Evolutionary conservation across 2,888 invertebrate genomes (phyloP).

Genomic region (Bombylius discolor): DNA sequence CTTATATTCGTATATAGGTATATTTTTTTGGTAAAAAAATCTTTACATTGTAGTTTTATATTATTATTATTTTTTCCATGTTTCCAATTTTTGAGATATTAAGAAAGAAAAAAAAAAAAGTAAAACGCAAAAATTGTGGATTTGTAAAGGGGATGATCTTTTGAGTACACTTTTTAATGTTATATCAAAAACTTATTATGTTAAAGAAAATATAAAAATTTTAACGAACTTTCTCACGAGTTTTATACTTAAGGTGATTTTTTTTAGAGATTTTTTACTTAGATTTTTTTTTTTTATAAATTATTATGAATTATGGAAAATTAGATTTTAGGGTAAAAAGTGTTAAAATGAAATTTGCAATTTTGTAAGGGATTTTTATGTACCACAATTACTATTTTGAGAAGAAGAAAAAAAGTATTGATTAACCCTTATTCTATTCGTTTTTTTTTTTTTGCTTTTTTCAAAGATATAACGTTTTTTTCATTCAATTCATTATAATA

Average conservation of each 20-base stretch:
- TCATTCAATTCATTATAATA: no score
- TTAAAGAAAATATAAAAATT: not conserved
- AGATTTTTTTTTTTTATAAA: not conserved
- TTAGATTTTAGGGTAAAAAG: not conserved
- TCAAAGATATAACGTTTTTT: no score
- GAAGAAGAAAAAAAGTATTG: no score
- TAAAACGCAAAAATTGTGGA: no score
- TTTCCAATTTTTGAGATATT: not conserved
- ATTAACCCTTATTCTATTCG: no score
- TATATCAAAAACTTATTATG: not conserved
- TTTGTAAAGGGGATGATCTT: conserved; percentile 3
- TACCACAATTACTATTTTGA: no score
- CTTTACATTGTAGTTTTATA: no score
- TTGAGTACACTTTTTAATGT: not conserved
- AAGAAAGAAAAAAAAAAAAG: not conserved
- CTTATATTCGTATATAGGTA: no score
- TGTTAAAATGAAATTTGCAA: not conserved
- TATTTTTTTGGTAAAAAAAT: no score
- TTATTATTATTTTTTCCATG: not conserved
- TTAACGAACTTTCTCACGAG: conserved; percentile 9
- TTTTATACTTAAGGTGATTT: not conserved
- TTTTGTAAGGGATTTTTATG: no score
- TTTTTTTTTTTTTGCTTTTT: no score
- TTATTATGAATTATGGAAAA: not conserved
- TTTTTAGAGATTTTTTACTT: not conserved